These are phyloP conservation scores for Xanthia icteritia DNA, from an alignment of 2,888 invertebrate species.

Conservation along the genomic window DNA sequence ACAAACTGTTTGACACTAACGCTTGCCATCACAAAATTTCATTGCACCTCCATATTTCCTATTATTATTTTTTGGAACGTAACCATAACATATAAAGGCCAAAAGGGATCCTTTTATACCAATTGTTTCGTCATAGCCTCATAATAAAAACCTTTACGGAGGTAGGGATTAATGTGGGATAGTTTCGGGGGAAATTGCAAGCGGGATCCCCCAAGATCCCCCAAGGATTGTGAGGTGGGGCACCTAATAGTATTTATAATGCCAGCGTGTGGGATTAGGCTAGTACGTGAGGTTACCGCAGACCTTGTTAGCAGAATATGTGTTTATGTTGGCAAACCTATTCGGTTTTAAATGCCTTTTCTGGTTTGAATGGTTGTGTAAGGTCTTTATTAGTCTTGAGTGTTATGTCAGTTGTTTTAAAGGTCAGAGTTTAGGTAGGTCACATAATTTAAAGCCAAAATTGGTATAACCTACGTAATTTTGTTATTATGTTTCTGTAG, in stretches of 20 bases:
- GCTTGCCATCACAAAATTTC: conserved; percentile 64
- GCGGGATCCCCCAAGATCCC: conserved; percentile 69
- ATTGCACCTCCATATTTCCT: conserved; percentile 62
- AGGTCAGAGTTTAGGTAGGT: conserved; percentile 14
- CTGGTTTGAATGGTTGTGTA: conserved; percentile 43
- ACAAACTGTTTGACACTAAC: conserved; percentile 61
- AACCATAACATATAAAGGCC: conserved; percentile 59
- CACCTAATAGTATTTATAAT: conserved; percentile 85
- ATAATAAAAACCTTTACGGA: conserved; percentile 81
- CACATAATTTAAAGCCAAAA: neutral
- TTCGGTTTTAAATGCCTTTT: conserved; percentile 60
- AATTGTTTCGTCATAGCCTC: conserved; percentile 80
- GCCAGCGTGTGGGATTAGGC: conserved; percentile 79
- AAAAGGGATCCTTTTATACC: conserved; percentile 74
- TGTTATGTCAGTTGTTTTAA: conserved; percentile 13
- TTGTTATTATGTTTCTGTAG: neutral
- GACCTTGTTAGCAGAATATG: conserved; percentile 67
- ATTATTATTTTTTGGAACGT: conserved; percentile 65
- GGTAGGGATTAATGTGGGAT: conserved; percentile 83
- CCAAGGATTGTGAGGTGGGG: conserved; percentile 69
- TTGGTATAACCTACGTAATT: neutral
- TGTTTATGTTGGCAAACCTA: conserved; percentile 64
- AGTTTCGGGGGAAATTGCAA: conserved; percentile 78
- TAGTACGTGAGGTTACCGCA: conserved; percentile 72
- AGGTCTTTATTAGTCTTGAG: conserved; percentile 52